Evolutionary conservation across 2,113 vertebrate genomes (phyloP).

Genomic region (Apodemus sylvaticus): DNA sequence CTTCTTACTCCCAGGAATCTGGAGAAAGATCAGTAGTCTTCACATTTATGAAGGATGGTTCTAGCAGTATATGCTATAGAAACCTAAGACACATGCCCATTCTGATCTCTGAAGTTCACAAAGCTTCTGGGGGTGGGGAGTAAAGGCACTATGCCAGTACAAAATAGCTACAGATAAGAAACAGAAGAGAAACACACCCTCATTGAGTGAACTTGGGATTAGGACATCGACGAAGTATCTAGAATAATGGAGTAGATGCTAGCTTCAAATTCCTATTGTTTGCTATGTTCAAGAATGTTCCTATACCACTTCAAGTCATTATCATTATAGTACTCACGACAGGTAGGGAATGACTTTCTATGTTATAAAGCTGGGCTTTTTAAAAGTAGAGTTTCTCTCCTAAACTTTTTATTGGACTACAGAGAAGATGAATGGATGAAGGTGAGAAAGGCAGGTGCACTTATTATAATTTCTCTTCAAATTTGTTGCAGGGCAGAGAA

Average conservation of each 20-base stretch:
- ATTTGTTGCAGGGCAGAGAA: neutral
- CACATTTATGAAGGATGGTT: neutral
- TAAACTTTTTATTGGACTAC: neutral
- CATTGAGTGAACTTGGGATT: neutral
- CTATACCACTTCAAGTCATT: neutral
- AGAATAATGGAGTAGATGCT: too few species aligned
- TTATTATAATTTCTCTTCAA: neutral
- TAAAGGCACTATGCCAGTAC: neutral
- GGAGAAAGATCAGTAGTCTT: neutral
- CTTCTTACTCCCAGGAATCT: neutral
- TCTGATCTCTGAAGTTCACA: neutral
- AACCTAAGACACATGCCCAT: neutral
- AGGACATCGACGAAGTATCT: neutral
- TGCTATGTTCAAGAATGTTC: accelerated
- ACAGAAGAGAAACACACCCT: neutral
- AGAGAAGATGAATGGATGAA: neutral
- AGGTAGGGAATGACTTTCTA: neutral
- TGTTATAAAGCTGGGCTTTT: neutral
- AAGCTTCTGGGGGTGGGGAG: neutral
- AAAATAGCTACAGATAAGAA: neutral
- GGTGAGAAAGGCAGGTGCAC: accelerated
- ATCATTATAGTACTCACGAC: neutral
- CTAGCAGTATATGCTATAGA: neutral
- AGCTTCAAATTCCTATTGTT: neutral
- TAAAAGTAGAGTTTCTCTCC: neutral